Evolutionary conservation across 2,888 invertebrate genomes (phyloP).

Genomic region (Morinoia aosen): DNA sequence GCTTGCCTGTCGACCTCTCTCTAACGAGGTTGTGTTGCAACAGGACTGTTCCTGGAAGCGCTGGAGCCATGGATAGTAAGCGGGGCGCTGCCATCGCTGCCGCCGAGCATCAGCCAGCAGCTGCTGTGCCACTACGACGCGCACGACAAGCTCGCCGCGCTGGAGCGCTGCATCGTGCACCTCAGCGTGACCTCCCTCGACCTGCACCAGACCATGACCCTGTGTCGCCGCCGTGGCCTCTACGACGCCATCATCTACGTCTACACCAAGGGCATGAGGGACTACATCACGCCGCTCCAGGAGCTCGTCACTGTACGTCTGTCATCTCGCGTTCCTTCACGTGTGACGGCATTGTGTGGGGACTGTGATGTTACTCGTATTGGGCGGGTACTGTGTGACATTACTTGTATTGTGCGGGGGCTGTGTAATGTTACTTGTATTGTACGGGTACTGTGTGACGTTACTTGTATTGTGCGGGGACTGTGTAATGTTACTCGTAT

Average conservation of each 20-base stretch:
- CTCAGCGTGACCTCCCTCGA: constrained; percentile 83
- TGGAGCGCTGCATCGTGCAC: constrained; percentile 82
- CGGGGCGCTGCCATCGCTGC: constrained; percentile 77
- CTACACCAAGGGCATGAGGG: constrained; percentile 82
- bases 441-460: too few relatives aligned
- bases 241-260: constrained; percentile 83
- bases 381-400: neutral
- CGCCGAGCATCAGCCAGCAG: constrained; percentile 81
- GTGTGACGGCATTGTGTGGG: too few relatives aligned
- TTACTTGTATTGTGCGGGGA: too few relatives aligned
- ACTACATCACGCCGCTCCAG: constrained; percentile 82
- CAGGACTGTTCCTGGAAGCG: constrained; percentile 77
- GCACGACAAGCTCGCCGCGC: constrained; percentile 73
- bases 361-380: constrained; percentile 70
- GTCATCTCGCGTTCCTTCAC: too few relatives aligned
- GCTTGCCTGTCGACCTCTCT: too few relatives aligned
- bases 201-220: constrained; percentile 80
- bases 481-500: too few relatives aligned
- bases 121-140: constrained; percentile 80
- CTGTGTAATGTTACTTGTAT: too few relatives aligned
- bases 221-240: constrained; percentile 77
- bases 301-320: constrained; percentile 75
- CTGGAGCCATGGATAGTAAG: constrained; percentile 81
- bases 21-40: neutral
- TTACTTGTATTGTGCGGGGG: neutral